A percentile compares a stretch with the other conserved stretches of the same genome.
Conservation (phyloP, 2,113 vertebrate species). For the Hemiprocne comata region DNA sequence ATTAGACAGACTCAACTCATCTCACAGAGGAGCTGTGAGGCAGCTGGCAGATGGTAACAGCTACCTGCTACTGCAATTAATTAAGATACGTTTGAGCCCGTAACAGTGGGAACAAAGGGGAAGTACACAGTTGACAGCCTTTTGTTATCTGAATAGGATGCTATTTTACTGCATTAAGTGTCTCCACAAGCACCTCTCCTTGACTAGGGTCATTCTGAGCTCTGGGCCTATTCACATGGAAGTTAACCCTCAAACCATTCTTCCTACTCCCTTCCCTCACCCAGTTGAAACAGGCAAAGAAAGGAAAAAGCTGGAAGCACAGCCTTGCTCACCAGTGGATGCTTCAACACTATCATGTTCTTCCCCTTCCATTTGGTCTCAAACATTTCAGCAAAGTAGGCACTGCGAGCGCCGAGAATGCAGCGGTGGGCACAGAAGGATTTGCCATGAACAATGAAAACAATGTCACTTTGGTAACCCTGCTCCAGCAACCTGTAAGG, state of each 20-base stretch:
- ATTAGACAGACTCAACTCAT: constrained; percentile 14
- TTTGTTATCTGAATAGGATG: background rate
- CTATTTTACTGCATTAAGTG: background rate
- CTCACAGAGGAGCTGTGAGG: background rate
- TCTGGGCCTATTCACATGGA: background rate
- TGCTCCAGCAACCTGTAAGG: constrained; percentile 89
- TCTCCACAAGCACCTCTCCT: background rate
- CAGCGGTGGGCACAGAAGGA: constrained; percentile 90
- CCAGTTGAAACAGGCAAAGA: background rate
- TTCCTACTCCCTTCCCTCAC: background rate
- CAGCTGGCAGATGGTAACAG: constrained; percentile 48
- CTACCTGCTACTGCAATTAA: constrained; percentile 1
- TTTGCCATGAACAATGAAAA: constrained; percentile 91
- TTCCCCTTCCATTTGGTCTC: constrained; percentile 95
- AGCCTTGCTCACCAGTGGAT: constrained; percentile 86
- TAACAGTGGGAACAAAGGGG: background rate
- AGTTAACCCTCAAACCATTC: background rate
- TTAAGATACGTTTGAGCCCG: background rate
- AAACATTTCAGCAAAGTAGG: constrained; percentile 95
- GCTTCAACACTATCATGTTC: constrained; percentile 88
- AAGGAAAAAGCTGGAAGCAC: background rate
- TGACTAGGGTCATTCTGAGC: background rate
- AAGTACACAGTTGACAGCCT: background rate
- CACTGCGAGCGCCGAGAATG: constrained; percentile 87
- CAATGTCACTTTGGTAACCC: constrained; percentile 87